These are phyloP conservation scores for Micropoecilia bifurca DNA, from an alignment of 2,797 vertebrate genomes.

Conservation along the genomic window DNA sequence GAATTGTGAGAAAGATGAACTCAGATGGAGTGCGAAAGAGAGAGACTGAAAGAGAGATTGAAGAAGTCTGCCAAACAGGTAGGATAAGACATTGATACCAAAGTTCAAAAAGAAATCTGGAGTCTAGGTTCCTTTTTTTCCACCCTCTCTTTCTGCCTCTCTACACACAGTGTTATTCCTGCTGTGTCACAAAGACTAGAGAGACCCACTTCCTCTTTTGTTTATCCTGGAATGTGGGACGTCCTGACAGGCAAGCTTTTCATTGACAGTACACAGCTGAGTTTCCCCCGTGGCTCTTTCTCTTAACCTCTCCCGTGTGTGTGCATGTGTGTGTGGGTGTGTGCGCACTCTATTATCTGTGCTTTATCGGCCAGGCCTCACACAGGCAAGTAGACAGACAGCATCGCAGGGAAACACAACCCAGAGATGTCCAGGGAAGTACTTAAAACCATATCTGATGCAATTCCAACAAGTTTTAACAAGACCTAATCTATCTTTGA, in stretches of 20 bases:
- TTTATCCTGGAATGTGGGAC: conserved; percentile 76
- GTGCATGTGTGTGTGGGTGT: conserved; percentile 1
- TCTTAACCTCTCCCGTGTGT: conserved; percentile 31
- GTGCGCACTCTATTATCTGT: conserved; percentile 54
- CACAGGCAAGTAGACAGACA: conserved; percentile 21
- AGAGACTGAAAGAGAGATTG: not conserved
- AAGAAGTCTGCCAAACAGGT: conserved; percentile 23
- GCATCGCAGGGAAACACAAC: conserved; percentile 37
- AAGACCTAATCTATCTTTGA: not conserved
- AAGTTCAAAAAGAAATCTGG: conserved; percentile 22
- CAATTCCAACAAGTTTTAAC: conserved; percentile 27
- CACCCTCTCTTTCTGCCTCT: conserved; percentile 24
- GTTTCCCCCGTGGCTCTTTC: conserved; percentile 51
- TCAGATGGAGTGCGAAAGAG: conserved; percentile 16
- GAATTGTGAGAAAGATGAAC: conserved; percentile 15
- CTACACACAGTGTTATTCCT: conserved; percentile 30
- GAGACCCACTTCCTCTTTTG: conserved; percentile 72
- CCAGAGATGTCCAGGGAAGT: conserved; percentile 39
- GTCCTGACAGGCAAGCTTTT: conserved; percentile 70
- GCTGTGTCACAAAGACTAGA: conserved; percentile 52
- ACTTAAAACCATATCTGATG: conserved; percentile 12
- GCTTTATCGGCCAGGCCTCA: conserved; percentile 59
- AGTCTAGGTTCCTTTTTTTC: not conserved
- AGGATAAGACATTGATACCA: conserved; percentile 11
- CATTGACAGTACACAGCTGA: conserved; percentile 71